Evolutionary conservation across 2,113 vertebrate species (phyloP).

Genomic region (Prolemur simus): DNA sequence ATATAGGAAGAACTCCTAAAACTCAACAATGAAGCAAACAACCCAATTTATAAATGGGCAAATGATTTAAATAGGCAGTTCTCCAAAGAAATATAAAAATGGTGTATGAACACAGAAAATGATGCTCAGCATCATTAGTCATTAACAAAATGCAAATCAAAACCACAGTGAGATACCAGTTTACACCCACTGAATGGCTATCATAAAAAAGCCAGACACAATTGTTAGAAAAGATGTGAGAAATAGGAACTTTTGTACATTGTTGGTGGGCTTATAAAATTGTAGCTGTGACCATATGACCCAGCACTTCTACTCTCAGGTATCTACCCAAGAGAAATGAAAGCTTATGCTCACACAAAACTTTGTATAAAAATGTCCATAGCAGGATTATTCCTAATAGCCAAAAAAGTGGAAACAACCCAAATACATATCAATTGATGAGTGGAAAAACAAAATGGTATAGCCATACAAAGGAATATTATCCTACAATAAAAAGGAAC

Average conservation of each 20-base stretch:
- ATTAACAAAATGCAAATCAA: slow-evolving; percentile 32
- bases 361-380: neutral
- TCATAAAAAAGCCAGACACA: slow-evolving; percentile 15
- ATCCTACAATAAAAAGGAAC: neutral
- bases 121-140: neutral
- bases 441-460: neutral
- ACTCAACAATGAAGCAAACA: neutral
- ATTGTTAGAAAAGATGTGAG: neutral
- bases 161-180: neutral
- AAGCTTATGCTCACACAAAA: neutral
- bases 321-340: neutral
- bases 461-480: neutral
- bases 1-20: slow-evolving; percentile 9
- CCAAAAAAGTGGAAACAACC: neutral
- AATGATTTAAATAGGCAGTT: neutral
- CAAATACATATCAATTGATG: neutral
- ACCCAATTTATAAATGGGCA: slow-evolving; percentile 15
- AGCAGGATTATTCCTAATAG: neutral
- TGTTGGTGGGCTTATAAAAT: neutral
- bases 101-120: neutral
- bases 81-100: slow-evolving; percentile 47
- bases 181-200: neutral
- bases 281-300: neutral
- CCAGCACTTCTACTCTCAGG: neutral
- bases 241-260: neutral